Base-by-base conservation (phyloP, 2,888 invertebrate species). In the Aromia moschata region DNA sequence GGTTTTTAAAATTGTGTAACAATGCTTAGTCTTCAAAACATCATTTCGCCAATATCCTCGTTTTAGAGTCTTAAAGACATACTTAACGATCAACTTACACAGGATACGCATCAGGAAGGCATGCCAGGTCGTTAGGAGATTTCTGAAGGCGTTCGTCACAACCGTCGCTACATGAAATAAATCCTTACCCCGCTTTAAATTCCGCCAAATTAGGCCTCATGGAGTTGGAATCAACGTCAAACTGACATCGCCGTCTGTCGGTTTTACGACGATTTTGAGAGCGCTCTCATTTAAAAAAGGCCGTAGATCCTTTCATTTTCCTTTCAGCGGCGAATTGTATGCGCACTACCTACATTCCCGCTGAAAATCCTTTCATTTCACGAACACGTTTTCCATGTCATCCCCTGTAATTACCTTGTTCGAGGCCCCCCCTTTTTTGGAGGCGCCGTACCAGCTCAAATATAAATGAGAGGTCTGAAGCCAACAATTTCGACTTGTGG, bases 341-440 rank as follows among this genome's bases (percentile, higher is more conserved):
- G n/a, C n/a, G 15, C 7, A 20, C 18, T 20, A 49, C 47, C 18
- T 14, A 20, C 20, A 49, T 37, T 49, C 20, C 11, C 36, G 14
- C 3, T 12, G n/a, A 37, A 49, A 49, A 49, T 49, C 49, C 46
- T 44, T 58, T 58, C 41, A 58, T 46, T 44, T 53, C 46, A 44
- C 38, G 33, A 41, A 40, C 41, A 47, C 46, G 40, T 53, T 62
- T 49, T 62, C 54, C 38, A 33, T 46, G 54, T 52, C 62, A 45
- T 56, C 53, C 44, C 37, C 43, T 40, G 46, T 58, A 60, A 63
- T 63, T 60, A 60, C 52, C 52, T 57, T 52, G 60, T 55, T 53
- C 58, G 46, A 36, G 38, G 43, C 45, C 25, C 52, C n/a, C n/a
- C n/a, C n/a, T n/a, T n/a, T 36, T 51, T 56, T 47, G 33, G 14